These are phyloP conservation scores for Ceraclea dissimilis DNA, from an alignment of 2,888 invertebrate genomes.

Conservation along the genomic window DNA sequence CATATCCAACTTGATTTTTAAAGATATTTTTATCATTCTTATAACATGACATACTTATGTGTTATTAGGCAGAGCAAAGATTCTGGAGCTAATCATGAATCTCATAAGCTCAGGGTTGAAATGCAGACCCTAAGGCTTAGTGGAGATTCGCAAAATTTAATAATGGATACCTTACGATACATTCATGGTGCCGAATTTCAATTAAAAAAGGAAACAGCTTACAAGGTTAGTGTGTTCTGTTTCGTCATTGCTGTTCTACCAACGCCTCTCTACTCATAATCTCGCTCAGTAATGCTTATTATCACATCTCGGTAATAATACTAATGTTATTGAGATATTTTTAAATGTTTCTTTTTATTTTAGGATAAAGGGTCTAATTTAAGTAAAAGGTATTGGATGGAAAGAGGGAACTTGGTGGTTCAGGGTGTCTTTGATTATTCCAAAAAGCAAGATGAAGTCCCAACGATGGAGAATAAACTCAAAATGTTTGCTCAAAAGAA, in stretches of 20 bases:
- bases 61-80: constrained; percentile 32
- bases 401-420: constrained; percentile 66
- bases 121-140: constrained; percentile 63
- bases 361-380: constrained; percentile 62
- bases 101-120: constrained; percentile 60
- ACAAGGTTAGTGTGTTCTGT: constrained; percentile 39
- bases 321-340: background rate
- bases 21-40: background rate
- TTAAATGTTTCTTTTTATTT: constrained; percentile 27
- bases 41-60: background rate
- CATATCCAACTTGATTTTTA: too few relatives aligned
- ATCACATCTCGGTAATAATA: too few relatives aligned
- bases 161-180: constrained; percentile 65
- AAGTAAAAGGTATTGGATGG: constrained; percentile 67
- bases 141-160: constrained; percentile 61
- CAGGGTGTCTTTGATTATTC: constrained; percentile 67
- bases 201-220: constrained; percentile 47
- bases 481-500: constrained; percentile 64
- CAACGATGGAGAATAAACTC: constrained; percentile 56
- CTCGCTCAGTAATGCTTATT: too few relatives aligned
- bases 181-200: constrained; percentile 67
- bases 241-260: too few relatives aligned
- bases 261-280: too few relatives aligned
- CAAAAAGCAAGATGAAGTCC: constrained; percentile 45
- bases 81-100: constrained; percentile 39